Evolutionary conservation across 64 coral and sea anemone species (phyloP).

Genomic region (Exaiptasia diaphana): DNA sequence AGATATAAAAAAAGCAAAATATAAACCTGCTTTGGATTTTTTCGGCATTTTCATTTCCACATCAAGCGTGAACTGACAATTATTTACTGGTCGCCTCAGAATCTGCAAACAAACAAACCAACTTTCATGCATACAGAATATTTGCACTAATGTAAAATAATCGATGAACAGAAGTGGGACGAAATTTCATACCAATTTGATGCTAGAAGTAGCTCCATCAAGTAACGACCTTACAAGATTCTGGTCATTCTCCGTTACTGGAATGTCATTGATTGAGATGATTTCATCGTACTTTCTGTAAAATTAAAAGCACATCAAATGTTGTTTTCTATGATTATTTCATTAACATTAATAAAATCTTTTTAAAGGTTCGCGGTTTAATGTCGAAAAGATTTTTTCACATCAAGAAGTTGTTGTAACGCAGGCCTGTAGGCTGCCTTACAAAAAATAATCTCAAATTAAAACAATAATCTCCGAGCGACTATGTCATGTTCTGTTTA

Average conservation of each 20-base stretch:
- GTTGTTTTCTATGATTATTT: too few relatives aligned
- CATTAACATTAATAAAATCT: too few relatives aligned
- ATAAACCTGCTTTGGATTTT: constrained; percentile 67
- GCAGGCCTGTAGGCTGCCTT: too few relatives aligned
- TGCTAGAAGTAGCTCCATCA: constrained; percentile 49
- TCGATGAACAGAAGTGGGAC: too few relatives aligned
- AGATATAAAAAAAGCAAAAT: not conserved
- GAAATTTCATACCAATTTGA: constrained; percentile 74
- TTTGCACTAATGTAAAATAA: too few relatives aligned
- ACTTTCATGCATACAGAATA: too few relatives aligned
- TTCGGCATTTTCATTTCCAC: constrained; percentile 78
- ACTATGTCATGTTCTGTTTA: too few relatives aligned
- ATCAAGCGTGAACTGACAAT: constrained; percentile 69
- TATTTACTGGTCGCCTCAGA: constrained; percentile 51
- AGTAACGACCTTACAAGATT: constrained; percentile 65
- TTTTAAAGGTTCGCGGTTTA: too few relatives aligned
- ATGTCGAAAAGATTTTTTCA: too few relatives aligned
- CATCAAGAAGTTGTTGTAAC: too few relatives aligned
- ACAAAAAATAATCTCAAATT: too few relatives aligned
- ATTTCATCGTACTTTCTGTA: constrained; percentile 91
- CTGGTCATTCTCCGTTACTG: constrained; percentile 67
- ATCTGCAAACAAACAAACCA: constrained; percentile 36
- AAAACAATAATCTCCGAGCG: too few relatives aligned
- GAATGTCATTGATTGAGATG: constrained; percentile 85
- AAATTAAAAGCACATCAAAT: not conserved